phyloP scores from a whole-genome alignment of 2,797 vertebrate species.

The Alectoris magna region DNA sequence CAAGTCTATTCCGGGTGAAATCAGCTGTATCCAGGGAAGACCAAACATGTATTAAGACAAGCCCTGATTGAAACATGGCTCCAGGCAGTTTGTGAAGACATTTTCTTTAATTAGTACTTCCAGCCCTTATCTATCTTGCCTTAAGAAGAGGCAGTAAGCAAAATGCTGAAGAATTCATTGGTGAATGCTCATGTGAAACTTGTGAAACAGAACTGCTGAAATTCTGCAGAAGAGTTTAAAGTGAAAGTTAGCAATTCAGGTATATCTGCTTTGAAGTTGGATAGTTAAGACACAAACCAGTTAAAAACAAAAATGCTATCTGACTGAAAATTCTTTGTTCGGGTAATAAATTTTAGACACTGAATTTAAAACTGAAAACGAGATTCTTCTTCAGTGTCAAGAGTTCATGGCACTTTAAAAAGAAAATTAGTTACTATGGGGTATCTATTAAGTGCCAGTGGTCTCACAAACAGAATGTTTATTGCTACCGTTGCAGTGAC shows the following conservation, averaged over 20 bases:
- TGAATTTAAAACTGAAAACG: too few species aligned
- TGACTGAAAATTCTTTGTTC: not conserved
- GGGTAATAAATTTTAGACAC: not conserved
- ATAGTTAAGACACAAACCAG: not conserved
- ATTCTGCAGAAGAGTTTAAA: not conserved
- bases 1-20: not conserved
- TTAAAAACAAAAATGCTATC: not conserved
- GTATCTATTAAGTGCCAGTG: not conserved
- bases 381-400: not conserved
- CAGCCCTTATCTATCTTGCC: not conserved
- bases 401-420: not conserved
- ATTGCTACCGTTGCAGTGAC: not conserved
- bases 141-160: not conserved
- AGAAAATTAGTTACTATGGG: not conserved
- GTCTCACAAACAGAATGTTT: not conserved
- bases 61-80: not conserved
- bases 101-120: not conserved
- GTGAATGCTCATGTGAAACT: not conserved
- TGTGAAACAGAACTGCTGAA: not conserved
- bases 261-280: not conserved
- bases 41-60: not conserved
- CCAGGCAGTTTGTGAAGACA: not conserved
- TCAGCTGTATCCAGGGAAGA: not conserved
- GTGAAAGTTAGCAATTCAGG: rapidly evolving
- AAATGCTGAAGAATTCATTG: not conserved